Evolutionary conservation across 1,140 invertebrate genomes (phyloP).

Genomic region (Papilio polyxenes): DNA sequence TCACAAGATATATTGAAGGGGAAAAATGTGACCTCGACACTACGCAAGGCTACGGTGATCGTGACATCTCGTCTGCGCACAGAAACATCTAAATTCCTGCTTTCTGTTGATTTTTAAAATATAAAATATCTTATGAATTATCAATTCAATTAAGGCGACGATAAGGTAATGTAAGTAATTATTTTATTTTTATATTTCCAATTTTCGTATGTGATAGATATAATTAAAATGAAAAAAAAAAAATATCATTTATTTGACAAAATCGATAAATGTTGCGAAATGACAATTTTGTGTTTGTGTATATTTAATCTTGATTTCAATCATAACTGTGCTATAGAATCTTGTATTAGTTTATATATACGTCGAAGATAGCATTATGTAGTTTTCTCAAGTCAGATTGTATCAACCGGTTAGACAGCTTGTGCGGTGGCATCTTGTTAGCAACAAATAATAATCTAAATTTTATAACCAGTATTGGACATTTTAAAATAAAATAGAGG

Average conservation of each 20-base stretch:
- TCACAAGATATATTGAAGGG: not conserved
- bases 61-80: not conserved
- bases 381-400: not conserved
- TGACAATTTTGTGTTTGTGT: not conserved
- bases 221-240: too few species aligned
- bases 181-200: too few species aligned
- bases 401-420: not conserved
- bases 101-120: not conserved
- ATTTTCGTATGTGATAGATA: too few species aligned
- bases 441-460: not conserved
- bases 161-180: not conserved
- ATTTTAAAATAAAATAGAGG: not conserved
- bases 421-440: not conserved
- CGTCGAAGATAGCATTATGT: not conserved
- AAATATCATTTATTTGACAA: not conserved
- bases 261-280: not conserved
- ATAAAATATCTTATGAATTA: not conserved
- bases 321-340: not conserved
- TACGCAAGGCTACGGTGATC: not conserved
- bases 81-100: not conserved
- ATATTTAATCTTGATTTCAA: not conserved
- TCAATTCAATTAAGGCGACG: not conserved
- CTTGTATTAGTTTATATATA: not conserved
- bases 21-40: not conserved
- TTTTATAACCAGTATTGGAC: not conserved